Evolutionary conservation across 2,113 vertebrate species (phyloP), one percentile per base, ranked within the genome.

Genomic region (Scophthalmus maximus): DNA sequence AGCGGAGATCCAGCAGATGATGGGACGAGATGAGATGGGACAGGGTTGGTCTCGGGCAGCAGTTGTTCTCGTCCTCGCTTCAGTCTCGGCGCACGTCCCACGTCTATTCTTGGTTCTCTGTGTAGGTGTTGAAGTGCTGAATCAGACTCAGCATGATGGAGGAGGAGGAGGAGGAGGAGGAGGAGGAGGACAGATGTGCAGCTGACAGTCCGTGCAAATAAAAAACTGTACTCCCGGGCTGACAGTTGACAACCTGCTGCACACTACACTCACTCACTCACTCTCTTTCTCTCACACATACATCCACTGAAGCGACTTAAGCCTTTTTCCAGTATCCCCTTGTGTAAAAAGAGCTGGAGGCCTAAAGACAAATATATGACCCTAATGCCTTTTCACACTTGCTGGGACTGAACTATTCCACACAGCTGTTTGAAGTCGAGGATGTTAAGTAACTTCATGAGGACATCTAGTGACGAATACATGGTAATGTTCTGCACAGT

Each of bases 121-220:
- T 90, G 89, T 91, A 88, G 88, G 91, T 86, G 89, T 87, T 88
- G 83, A 87, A 90, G 84, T 90, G 88, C 88, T 91, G 89, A 92
- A 89, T 91, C 91, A 88, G 84, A 91, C 83, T 82, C 74, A 32
- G 73, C 55, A 46, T 80, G 78, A 83, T 84, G 84, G 77, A 76
- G 73, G 80, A 75, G 67, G 72, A 76, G 69, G 79, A 81, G 79
- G 72, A 34, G 52, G 52, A 56, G 12, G 22, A 25, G 49, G 49
- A 51, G 15, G 25, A 51, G 32, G 55, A 36, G 55, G 55, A 57
- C 87, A 90, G 88, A 91, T 90, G 83, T 89, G 88, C 58, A 7
- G 61, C 76, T 85, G 85, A 85, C 80, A 66, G 62, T 53, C 62
- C 40, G 38, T 60, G 30, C 81, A 5, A 62, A 73, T 56, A 81